Evolutionary conservation across 2,797 vertebrate species (phyloP).

Genomic region (Sebastiscus tertius): DNA sequence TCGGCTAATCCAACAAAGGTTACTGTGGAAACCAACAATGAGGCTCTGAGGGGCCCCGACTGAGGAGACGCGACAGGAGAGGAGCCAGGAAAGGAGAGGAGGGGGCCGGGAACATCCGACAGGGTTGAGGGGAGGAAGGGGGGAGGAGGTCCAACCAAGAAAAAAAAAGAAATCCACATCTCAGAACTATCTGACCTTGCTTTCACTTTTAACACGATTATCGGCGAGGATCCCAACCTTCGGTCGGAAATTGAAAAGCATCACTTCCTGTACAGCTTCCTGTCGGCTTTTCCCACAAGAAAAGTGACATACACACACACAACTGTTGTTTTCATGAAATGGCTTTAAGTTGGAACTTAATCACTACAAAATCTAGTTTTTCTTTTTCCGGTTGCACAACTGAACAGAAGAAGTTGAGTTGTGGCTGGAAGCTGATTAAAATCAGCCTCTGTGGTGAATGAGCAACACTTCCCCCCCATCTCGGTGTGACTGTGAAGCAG

Average conservation of each 20-base stretch:
- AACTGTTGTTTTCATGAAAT: background rate
- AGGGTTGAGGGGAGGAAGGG: too few species aligned
- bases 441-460: background rate
- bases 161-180: constrained; percentile 32
- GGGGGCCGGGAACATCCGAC: background rate
- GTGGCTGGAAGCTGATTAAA: background rate
- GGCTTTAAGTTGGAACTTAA: background rate
- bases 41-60: constrained; percentile 69
- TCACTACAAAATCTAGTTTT: background rate
- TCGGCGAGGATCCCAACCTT: background rate
- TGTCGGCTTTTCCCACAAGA: background rate
- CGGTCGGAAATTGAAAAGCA: background rate
- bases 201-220: constrained; percentile 13
- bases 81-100: constrained; percentile 5
- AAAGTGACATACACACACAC: background rate
- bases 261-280: background rate
- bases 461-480: background rate
- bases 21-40: constrained; percentile 85
- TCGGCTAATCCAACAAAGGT: constrained; percentile 81
- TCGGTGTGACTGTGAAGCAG: too few species aligned
- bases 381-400: background rate
- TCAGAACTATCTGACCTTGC: constrained; percentile 41
- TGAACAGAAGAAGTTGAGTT: background rate
- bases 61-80: constrained; percentile 48
- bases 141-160: background rate